phyloP scores from a whole-genome alignment of 2,113 vertebrate genomes.

The Labeo rohita region DNA sequence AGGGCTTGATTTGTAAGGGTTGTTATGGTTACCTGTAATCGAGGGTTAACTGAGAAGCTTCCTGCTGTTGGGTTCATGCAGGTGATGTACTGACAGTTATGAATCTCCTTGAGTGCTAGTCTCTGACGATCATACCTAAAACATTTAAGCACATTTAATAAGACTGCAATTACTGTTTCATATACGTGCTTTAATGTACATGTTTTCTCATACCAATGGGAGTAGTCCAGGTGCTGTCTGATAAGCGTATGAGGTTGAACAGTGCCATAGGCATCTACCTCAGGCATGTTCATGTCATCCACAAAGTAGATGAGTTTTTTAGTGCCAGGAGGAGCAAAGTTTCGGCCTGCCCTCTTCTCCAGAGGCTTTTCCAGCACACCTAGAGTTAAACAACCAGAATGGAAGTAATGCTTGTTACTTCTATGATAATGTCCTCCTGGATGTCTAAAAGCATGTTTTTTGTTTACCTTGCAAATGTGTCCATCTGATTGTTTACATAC shows the following conservation, averaged over 20 bases:
- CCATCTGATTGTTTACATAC: background rate
- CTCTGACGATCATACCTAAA: slow-evolving; percentile 95
- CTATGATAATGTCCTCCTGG: background rate
- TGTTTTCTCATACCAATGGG: slow-evolving; percentile 68
- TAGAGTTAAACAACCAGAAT: slow-evolving; percentile 46
- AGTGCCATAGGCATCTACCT: slow-evolving; percentile 77
- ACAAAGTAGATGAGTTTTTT: slow-evolving; percentile 84
- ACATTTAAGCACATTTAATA: background rate
- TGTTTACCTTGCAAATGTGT: background rate
- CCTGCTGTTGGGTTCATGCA: slow-evolving; percentile 92
- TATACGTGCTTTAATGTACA: background rate
- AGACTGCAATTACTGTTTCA: background rate
- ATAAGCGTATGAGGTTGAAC: slow-evolving; percentile 81
- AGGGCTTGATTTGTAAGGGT: background rate
- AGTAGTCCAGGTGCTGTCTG: slow-evolving; percentile 79
- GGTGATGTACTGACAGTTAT: slow-evolving; percentile 89
- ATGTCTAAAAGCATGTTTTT: background rate
- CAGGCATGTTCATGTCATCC: slow-evolving; percentile 82
- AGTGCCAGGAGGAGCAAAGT: slow-evolving; percentile 76
- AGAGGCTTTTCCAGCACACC: slow-evolving; percentile 80
- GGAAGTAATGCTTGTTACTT: background rate
- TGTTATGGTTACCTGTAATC: slow-evolving; percentile 80
- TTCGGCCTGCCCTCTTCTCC: slow-evolving; percentile 81
- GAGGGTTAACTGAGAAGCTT: slow-evolving; percentile 90
- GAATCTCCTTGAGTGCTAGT: slow-evolving; percentile 88